Percentiles rank a stretch among this genome's conserved stretches.
Evolutionary conservation across 2,888 invertebrate species (phyloP).

Genomic region (Steromphala cineraria): DNA sequence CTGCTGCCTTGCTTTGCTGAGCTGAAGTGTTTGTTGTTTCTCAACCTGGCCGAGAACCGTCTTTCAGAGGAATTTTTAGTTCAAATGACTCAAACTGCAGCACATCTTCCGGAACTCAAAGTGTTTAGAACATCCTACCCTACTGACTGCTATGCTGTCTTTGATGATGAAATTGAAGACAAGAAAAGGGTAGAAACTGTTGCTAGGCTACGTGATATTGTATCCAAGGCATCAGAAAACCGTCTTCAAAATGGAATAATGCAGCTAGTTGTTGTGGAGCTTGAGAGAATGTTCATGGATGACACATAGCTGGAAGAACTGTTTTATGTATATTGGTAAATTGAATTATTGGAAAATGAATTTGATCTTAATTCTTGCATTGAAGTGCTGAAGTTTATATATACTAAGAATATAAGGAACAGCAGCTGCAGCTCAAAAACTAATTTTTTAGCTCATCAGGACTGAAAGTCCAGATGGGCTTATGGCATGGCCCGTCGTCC

Average conservation of each 20-base stretch:
- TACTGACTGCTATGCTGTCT: slow-evolving; percentile 43
- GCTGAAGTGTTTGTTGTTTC: slow-evolving; percentile 52
- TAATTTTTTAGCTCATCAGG: too few relatives aligned
- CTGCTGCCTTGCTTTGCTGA: slow-evolving; percentile 41
- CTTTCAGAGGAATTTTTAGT: slow-evolving; percentile 36
- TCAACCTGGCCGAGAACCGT: slow-evolving; percentile 59
- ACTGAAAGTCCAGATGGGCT: too few relatives aligned
- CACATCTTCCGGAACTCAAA: slow-evolving; percentile 24
- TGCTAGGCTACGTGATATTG: slow-evolving; percentile 1
- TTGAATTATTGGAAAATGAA: not conserved
- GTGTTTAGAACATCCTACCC: slow-evolving; percentile 39
- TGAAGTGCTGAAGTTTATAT: too few relatives aligned
- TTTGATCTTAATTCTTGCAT: not conserved
- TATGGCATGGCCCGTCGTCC: too few relatives aligned
- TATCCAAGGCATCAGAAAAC: not conserved
- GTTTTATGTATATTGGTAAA: not conserved
- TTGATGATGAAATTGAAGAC: slow-evolving; percentile 32
- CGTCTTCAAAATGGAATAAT: not conserved
- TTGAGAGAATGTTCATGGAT: slow-evolving; percentile 20
- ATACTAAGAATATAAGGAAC: too few relatives aligned
- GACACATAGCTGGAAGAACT: not conserved
- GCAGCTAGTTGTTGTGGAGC: slow-evolving; percentile 15
- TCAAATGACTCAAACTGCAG: slow-evolving; percentile 37
- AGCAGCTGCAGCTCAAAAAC: too few relatives aligned
- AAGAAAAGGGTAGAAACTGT: not conserved